phyloP scores from a whole-genome alignment of 2,113 vertebrate genomes.

The Dunckerocampus dactyliophorus region DNA sequence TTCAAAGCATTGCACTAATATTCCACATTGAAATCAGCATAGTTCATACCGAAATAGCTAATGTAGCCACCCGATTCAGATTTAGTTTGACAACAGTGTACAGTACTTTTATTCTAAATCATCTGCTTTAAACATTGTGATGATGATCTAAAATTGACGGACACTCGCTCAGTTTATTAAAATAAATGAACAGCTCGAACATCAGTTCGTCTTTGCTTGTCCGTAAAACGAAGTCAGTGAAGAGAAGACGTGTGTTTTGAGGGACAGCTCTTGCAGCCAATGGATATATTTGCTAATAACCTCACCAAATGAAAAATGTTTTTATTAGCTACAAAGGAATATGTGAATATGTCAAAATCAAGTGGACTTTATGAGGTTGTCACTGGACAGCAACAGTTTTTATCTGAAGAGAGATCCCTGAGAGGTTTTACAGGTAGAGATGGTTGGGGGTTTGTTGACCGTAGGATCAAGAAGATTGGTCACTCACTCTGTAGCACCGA shows the following conservation, averaged over 20 bases:
- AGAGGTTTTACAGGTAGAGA: constrained; percentile 23
- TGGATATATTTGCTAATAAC: background rate
- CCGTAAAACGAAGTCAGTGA: background rate
- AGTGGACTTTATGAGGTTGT: background rate
- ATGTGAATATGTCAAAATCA: constrained; percentile 10
- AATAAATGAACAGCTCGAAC: too few relatives aligned
- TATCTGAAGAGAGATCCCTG: too few relatives aligned
- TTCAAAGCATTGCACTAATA: too few relatives aligned
- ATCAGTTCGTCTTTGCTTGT: background rate
- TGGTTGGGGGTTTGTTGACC: constrained; percentile 69
- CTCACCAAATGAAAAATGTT: too few relatives aligned
- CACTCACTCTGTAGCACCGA: constrained; percentile 99
- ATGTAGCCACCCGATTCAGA: too few relatives aligned
- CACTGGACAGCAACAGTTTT: constrained; percentile 15
- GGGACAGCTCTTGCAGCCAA: background rate
- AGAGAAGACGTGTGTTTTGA: background rate
- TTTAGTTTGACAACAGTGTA: too few relatives aligned
- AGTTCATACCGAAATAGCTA: too few relatives aligned
- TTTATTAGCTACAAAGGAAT: too few relatives aligned
- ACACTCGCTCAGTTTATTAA: background rate
- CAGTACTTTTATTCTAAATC: background rate
- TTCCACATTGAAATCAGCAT: too few relatives aligned
- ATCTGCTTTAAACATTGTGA: background rate
- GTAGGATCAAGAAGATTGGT: constrained; percentile 86
- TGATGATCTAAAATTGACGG: background rate